Base-by-base conservation (phyloP, 2,113 vertebrate species). In the Oncorhynchus masou region DNA sequence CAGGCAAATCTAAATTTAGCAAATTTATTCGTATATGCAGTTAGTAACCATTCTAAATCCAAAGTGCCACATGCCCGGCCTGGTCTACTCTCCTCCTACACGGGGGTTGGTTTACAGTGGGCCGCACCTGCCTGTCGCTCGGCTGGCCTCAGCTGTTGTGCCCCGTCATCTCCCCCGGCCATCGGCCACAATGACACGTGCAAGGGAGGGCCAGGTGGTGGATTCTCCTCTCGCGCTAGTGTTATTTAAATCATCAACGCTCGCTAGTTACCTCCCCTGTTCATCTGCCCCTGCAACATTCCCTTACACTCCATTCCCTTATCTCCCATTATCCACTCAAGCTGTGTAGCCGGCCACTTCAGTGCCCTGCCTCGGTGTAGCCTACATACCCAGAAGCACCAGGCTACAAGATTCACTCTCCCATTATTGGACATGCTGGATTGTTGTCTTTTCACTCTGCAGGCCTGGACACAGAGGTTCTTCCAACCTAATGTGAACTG, bases 11-110 rank as follows among this genome's bases (percentile, higher is more conserved):
- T 91, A 91, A 91, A 92, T 87, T 84, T 94, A 91, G 73, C 67
- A 57, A 83, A 89, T 91, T 91, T 93, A 92, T 95, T 94, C 93
- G 92, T 92, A 88, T 91, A 77, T 88, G 90, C 89, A 85, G 91
- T 89, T 94, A 91, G 94, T 94, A 94, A 94, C 93, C 85, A 87
- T 88, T 95, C 94, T 95, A 95, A 95, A 95, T 94, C 83, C 93
- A 93, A 94, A 91, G 85, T 81, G 85, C 82, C 86, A 76, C 86
- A 88, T 74, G 66, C 89, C 76, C 67, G 64, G 84, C 89, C 81
- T 68, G 80, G 85, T 77, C 84, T 73, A 83, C 82, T 83, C 69
- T 45, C 77, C 83, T 73, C 84, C 83, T 83, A 70, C 45, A 72
- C 68, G 81, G 71, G 65, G 79, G 70, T 79, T 89, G 86, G 89